phyloP scores from a whole-genome alignment of 2,797 vertebrate genomes.

The Danionella dracula region DNA sequence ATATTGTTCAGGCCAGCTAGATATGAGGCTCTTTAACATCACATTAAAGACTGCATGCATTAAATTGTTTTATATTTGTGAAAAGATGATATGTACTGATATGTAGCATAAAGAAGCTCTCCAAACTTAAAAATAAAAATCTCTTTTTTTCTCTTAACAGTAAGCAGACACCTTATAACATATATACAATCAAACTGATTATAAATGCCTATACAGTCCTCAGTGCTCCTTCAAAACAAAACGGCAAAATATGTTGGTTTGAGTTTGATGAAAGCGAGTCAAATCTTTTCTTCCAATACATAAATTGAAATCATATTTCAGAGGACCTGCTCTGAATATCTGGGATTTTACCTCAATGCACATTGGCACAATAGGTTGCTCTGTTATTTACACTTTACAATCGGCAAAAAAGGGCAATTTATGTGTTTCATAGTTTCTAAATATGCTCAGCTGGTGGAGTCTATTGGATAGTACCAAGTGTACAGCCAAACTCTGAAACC shows the following conservation, averaged over 20 bases:
- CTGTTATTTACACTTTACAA: conserved; percentile 44
- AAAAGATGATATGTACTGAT: too few species aligned
- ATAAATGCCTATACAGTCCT: neutral
- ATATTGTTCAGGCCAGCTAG: too few species aligned
- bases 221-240: neutral
- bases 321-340: conserved; percentile 64
- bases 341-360: conserved; percentile 27
- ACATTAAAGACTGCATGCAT: too few species aligned
- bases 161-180: too few species aligned
- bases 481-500: neutral
- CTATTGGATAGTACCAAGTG: neutral
- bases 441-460: neutral
- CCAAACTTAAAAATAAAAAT: too few species aligned
- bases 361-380: conserved; percentile 49
- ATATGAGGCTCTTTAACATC: too few species aligned
- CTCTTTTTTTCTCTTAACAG: too few species aligned
- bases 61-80: too few species aligned
- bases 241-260: neutral
- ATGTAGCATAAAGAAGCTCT: too few species aligned
- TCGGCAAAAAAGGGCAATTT: conserved; percentile 52
- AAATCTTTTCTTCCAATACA: neutral
- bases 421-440: conserved; percentile 21
- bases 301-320: conserved; percentile 66
- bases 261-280: neutral
- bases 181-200: too few species aligned